A percentile compares a stretch with the other conserved stretches of the same genome.
These are phyloP conservation scores for Tenthredo mesomela DNA, from an alignment of 2,888 invertebrate species.

Conservation along the genomic window DNA sequence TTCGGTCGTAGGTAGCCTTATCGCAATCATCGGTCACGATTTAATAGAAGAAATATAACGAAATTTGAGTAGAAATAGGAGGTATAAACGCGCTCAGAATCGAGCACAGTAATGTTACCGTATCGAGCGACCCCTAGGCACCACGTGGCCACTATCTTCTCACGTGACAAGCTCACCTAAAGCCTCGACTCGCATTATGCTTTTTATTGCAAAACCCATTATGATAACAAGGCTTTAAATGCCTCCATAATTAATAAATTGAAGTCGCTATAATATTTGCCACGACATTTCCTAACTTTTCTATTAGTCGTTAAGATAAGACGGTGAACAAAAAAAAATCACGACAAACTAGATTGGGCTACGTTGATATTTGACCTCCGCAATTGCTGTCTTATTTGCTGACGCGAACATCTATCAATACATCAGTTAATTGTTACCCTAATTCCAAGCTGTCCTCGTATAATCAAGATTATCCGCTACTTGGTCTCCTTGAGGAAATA, in stretches of 20 bases:
- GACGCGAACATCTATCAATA: not conserved
- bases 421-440: not conserved
- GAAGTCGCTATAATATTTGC: constrained; percentile 39
- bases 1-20: not conserved
- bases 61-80: constrained; percentile 11
- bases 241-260: constrained; percentile 54
- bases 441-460: not conserved
- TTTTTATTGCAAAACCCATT: constrained; percentile 52
- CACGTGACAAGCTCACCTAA: constrained; percentile 55
- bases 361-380: not conserved
- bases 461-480: not conserved
- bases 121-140: constrained; percentile 46
- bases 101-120: constrained; percentile 40
- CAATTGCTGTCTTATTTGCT: constrained; percentile 23
- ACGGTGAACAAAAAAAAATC: not conserved
- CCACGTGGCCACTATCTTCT: constrained; percentile 53
- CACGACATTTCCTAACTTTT: constrained; percentile 19
- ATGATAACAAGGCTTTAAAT: constrained; percentile 55
- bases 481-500: not conserved
- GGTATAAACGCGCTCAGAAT: constrained; percentile 29
- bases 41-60: constrained; percentile 1
- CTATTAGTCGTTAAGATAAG: constrained; percentile 11
- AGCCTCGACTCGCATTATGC: constrained; percentile 51
- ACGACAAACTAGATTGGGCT: not conserved
- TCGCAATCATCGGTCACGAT: not conserved